Percentiles rank a stretch among this genome's conserved stretches.
Evolutionary conservation across 2,888 invertebrate species (phyloP).

Genomic region (Crematogaster levior): DNA sequence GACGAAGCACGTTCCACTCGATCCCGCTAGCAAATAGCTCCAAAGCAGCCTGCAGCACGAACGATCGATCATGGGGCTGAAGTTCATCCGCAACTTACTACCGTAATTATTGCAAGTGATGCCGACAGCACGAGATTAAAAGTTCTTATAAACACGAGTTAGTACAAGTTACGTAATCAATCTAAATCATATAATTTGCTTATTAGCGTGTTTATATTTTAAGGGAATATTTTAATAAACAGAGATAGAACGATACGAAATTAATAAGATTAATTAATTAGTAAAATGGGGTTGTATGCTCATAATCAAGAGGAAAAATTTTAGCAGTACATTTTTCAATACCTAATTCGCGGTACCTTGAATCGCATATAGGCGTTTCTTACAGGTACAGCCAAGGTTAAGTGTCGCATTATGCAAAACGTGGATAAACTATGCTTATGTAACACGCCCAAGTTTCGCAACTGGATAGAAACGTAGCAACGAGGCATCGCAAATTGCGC

Average conservation of each 20-base stretch:
- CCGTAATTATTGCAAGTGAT: conserved; percentile 70
- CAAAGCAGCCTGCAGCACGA: conserved; percentile 45
- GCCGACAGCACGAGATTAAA: conserved; percentile 60
- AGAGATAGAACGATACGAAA: background rate
- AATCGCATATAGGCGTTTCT: background rate
- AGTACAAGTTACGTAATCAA: conserved; percentile 39
- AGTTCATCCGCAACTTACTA: conserved; percentile 68
- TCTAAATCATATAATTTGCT: conserved; percentile 40
- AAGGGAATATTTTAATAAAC: background rate
- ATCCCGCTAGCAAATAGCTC: conserved; percentile 68
- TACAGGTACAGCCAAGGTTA: conserved; percentile 59
- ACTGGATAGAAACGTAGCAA: conserved; percentile 69
- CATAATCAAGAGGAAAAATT: background rate
- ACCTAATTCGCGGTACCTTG: conserved; percentile 11
- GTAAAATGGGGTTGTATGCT: background rate
- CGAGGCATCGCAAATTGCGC: conserved; percentile 58
- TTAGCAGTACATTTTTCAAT: background rate
- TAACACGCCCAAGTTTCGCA: conserved; percentile 64
- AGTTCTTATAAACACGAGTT: conserved; percentile 50
- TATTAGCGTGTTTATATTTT: conserved; percentile 39
- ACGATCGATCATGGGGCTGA: conserved; percentile 68
- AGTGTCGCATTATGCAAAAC: conserved; percentile 80
- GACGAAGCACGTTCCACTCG: conserved; percentile 60
- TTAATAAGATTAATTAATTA: background rate
- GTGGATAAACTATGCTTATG: conserved; percentile 74